Conservation (phyloP, 2,888 invertebrate species). For the Gerosis bhagava region DNA sequence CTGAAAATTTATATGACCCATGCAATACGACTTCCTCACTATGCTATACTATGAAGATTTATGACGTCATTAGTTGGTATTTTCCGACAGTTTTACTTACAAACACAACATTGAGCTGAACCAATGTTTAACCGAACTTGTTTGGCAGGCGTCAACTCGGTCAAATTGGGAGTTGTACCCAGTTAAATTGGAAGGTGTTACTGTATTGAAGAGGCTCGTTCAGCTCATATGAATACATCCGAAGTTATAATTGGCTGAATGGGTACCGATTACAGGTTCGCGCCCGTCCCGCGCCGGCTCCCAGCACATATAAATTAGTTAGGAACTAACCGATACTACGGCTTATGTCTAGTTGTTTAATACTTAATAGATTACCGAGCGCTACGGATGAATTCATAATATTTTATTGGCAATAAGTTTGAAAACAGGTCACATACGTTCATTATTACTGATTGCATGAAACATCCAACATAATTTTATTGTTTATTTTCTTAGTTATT, state of each 20-base stretch:
- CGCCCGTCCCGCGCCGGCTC: conserved; percentile 43
- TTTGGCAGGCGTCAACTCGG: too few species aligned
- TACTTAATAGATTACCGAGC: conserved; percentile 35
- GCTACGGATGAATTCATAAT: conserved; percentile 3
- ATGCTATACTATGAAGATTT: too few species aligned
- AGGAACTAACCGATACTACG: conserved; percentile 65
- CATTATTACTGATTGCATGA: too few species aligned
- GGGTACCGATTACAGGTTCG: conserved; percentile 56
- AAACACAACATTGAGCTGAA: too few species aligned
- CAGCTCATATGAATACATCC: conserved; percentile 39
- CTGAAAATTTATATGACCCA: too few species aligned
- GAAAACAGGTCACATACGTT: too few species aligned
- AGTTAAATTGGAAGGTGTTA: conserved; percentile 15
- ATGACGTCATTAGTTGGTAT: too few species aligned
- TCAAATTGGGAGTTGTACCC: not conserved
- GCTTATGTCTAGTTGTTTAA: conserved; percentile 51
- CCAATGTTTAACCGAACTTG: too few species aligned
- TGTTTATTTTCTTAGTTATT: too few species aligned
- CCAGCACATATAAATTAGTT: conserved; percentile 64
- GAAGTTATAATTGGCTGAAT: conserved; percentile 69
- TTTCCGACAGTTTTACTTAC: too few species aligned
- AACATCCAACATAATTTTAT: too few species aligned
- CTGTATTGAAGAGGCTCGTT: conserved; percentile 11
- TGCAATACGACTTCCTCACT: too few species aligned
- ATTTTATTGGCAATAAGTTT: not conserved